Conservation (phyloP, 2,113 vertebrate species). For the Notothenia coriiceps region DNA sequence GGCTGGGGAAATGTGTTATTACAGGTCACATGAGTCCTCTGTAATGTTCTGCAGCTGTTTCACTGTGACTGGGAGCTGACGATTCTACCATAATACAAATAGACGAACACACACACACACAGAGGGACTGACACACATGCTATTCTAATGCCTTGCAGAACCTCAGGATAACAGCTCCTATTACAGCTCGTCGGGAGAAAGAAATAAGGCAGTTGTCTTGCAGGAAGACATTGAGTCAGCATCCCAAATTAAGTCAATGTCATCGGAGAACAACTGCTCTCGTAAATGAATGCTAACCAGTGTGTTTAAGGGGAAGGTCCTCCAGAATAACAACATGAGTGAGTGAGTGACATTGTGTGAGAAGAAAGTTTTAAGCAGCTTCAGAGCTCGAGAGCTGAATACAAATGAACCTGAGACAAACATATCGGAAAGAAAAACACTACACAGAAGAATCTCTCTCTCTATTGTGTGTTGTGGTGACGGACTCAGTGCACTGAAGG, state of each 20-base stretch:
- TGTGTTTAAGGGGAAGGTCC: not conserved
- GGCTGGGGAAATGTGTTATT: conserved; percentile 62
- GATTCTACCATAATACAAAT: conserved; percentile 50
- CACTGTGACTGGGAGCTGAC: conserved; percentile 72
- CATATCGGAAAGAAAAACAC: conserved; percentile 64
- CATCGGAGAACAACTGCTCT: conserved; percentile 37
- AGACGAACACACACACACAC: not conserved
- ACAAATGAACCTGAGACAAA: conserved; percentile 59
- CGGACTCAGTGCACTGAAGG: conserved; percentile 40
- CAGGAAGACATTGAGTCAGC: conserved; percentile 59
- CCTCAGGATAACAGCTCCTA: conserved; percentile 58
- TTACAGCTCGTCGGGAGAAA: conserved; percentile 62
- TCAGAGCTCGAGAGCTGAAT: conserved; percentile 50
- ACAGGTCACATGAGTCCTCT: conserved; percentile 70
- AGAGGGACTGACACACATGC: conserved; percentile 5
- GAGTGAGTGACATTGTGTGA: conserved; percentile 40
- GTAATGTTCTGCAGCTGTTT: conserved; percentile 81
- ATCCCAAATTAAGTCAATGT: conserved; percentile 48
- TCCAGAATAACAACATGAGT: not conserved
- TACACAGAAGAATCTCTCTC: conserved; percentile 59
- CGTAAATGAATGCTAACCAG: conserved; percentile 25
- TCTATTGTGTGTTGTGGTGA: conserved; percentile 54
- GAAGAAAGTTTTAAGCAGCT: conserved; percentile 41
- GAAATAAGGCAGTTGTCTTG: conserved; percentile 36
- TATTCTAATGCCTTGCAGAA: conserved; percentile 42